phyloP scores from a whole-genome alignment of 2,113 vertebrate species.

The Chrysochloris asiatica region DNA sequence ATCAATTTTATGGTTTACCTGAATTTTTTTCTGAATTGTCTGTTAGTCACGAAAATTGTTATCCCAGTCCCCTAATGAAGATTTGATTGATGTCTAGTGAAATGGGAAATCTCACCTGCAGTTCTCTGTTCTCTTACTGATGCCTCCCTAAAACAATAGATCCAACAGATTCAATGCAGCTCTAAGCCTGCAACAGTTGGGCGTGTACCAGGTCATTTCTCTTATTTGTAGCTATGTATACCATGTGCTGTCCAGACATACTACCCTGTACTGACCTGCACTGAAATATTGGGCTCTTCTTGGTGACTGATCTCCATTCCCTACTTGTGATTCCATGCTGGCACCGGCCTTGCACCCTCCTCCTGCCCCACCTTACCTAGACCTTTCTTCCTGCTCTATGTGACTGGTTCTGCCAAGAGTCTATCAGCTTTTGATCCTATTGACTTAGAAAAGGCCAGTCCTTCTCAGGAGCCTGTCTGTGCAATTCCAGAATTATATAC shows the following conservation, averaged over 20 bases:
- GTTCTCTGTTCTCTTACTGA: background rate
- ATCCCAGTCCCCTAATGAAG: background rate
- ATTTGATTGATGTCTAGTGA: background rate
- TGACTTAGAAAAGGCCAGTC: background rate
- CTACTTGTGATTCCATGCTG: background rate
- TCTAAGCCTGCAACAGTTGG: background rate
- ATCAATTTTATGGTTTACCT: conserved; percentile 25
- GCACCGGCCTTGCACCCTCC: background rate
- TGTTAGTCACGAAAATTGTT: conserved; percentile 24
- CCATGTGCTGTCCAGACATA: background rate
- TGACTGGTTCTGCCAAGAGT: background rate
- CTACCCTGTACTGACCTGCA: background rate
- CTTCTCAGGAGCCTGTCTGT: conserved; percentile 5
- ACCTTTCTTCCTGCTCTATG: background rate
- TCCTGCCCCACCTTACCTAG: background rate
- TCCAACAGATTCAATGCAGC: background rate
- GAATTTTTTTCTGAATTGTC: background rate
- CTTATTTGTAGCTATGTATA: background rate
- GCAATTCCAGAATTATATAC: conserved; percentile 27
- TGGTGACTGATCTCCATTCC: conserved; percentile 23
- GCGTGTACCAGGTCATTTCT: background rate
- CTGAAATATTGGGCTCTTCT: background rate
- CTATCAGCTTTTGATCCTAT: conserved; percentile 17
- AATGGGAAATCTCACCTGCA: background rate
- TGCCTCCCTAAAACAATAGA: background rate